Evolutionary conservation across 2,888 invertebrate species (phyloP).

Genomic region (Volucella zonaria): DNA sequence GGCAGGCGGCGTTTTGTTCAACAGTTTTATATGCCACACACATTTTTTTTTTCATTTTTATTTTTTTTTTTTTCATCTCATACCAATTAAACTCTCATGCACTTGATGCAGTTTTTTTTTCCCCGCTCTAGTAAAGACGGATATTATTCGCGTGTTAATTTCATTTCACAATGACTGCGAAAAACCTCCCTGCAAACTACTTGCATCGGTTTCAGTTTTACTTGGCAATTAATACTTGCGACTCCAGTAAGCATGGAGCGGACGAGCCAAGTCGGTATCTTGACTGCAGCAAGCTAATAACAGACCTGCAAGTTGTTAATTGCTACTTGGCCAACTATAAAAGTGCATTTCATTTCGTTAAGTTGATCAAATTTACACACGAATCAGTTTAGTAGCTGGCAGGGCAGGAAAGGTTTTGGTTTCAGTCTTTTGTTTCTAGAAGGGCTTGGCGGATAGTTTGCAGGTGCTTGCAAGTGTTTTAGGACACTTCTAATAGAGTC

Average conservation of each 20-base stretch:
- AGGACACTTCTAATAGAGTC: too few relatives aligned
- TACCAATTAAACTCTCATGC: slow-evolving; percentile 57
- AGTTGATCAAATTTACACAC: slow-evolving; percentile 61
- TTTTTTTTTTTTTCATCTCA: slow-evolving; percentile 40
- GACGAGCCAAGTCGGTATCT: slow-evolving; percentile 35
- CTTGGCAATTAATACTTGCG: slow-evolving; percentile 54
- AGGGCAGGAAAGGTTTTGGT: slow-evolving; percentile 11
- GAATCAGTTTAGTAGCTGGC: slow-evolving; percentile 30
- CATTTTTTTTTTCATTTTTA: background rate
- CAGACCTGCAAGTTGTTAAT: slow-evolving; percentile 63
- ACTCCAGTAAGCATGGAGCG: slow-evolving; percentile 50
- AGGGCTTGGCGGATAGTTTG: background rate
- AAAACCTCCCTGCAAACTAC: slow-evolving; percentile 33
- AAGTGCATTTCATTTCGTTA: slow-evolving; percentile 63
- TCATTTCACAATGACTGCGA: slow-evolving; percentile 49
- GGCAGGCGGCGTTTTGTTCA: slow-evolving; percentile 65
- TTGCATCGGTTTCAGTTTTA: slow-evolving; percentile 48
- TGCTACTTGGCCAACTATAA: slow-evolving; percentile 60
- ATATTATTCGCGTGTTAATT: slow-evolving; percentile 66
- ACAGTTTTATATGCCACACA: slow-evolving; percentile 59
- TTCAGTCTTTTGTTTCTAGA: background rate
- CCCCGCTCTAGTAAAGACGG: slow-evolving; percentile 62
- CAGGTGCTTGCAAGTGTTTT: background rate
- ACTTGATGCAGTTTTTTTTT: slow-evolving; percentile 34
- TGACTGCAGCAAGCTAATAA: slow-evolving; percentile 65